phyloP scores from a whole-genome alignment of 1,140 invertebrate genomes.

The Bombus consobrinus region DNA sequence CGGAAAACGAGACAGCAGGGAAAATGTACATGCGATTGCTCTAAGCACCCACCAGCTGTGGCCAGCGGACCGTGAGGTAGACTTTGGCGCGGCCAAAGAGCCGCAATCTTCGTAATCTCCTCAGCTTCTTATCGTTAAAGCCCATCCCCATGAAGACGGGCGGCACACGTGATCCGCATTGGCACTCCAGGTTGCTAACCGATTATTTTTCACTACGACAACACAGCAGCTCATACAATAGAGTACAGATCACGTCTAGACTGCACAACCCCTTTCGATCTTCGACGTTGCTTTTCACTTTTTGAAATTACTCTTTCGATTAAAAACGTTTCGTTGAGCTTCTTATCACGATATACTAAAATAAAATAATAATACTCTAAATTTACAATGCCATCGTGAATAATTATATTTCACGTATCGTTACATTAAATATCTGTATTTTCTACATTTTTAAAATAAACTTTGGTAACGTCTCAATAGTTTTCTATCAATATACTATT shows the following conservation, averaged over 20 bases:
- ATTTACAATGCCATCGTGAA: background rate
- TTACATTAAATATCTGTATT: background rate
- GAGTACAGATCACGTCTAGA: constrained; percentile 5
- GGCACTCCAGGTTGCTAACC: constrained; percentile 81
- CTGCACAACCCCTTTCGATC: background rate
- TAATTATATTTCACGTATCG: background rate
- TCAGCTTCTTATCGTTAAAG: constrained; percentile 85
- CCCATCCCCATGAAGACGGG: constrained; percentile 83
- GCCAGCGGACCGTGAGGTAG: constrained; percentile 85
- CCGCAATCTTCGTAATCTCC: constrained; percentile 84
- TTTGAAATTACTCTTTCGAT: background rate
- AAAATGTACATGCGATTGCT: constrained; percentile 48
- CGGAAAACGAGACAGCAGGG: constrained; percentile 4
- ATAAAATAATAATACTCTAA: background rate
- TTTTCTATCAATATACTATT: background rate
- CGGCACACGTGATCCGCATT: constrained; percentile 81
- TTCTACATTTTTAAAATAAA: too few relatives aligned
- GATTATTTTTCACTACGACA: constrained; percentile 64
- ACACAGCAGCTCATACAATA: constrained; percentile 58
- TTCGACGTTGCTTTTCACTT: background rate
- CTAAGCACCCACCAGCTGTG: constrained; percentile 83
- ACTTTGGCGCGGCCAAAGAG: constrained; percentile 86
- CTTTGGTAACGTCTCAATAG: too few relatives aligned
- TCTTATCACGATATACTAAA: background rate
- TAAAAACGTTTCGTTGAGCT: constrained; percentile 12